phyloP scores from a whole-genome alignment of 2,888 invertebrate genomes.

The Cylindroiulus punctatus region DNA sequence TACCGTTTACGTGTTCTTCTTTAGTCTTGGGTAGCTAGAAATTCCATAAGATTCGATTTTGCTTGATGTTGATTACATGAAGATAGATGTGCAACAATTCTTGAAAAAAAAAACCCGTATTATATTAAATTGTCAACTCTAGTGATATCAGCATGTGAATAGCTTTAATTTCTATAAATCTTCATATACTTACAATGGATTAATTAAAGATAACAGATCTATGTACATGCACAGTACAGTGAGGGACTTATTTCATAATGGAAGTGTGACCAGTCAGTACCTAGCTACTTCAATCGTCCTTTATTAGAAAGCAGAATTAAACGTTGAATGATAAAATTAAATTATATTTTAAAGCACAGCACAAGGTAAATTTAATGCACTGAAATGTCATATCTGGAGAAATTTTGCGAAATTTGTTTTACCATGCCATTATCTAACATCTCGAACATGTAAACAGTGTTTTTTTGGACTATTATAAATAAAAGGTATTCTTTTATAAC shows the following conservation, averaged over 20 bases:
- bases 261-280: slow-evolving; percentile 26
- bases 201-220: slow-evolving; percentile 42
- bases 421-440: neutral
- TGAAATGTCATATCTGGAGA: neutral
- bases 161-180: slow-evolving; percentile 42
- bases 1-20: no score
- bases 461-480: neutral
- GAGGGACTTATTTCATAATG: slow-evolving; percentile 36
- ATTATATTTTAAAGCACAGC: neutral
- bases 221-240: slow-evolving; percentile 42
- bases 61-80: no score
- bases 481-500: neutral
- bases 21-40: no score
- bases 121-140: neutral
- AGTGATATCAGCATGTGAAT: slow-evolving; percentile 19
- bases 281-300: slow-evolving; percentile 13
- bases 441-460: neutral
- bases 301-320: slow-evolving; percentile 8
- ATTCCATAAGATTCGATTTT: no score
- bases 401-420: neutral
- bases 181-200: slow-evolving; percentile 42
- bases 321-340: neutral
- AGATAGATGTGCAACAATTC: neutral
- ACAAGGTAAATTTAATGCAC: slow-evolving; percentile 1
- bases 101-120: neutral